These are phyloP conservation scores for Oncorhynchus gorbuscha DNA, from an alignment of 2,113 vertebrate genomes.

Conservation along the genomic window DNA sequence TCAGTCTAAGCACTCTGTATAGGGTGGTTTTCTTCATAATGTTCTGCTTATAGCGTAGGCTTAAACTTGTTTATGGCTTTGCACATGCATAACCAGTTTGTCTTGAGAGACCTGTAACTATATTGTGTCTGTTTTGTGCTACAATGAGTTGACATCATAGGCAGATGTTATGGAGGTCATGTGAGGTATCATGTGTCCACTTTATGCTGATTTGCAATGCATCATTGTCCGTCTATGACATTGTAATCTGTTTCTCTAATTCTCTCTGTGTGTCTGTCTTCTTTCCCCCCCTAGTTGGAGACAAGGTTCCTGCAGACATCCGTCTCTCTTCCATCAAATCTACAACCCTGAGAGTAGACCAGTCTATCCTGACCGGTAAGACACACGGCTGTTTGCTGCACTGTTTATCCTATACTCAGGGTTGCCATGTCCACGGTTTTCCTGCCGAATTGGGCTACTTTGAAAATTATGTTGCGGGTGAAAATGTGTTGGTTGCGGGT, in stretches of 20 bases:
- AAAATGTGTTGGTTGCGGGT: too few species aligned
- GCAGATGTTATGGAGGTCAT: not conserved
- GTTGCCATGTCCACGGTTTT: too few species aligned
- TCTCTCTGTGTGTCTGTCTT: conserved; percentile 14
- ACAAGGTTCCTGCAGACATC: conserved; percentile 98
- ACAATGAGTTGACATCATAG: not conserved
- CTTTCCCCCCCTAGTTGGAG: conserved; percentile 82
- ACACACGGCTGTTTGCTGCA: not conserved
- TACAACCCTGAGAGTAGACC: conserved; percentile 94
- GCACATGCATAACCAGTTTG: not conserved
- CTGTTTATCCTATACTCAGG: not conserved
- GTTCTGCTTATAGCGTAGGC: not conserved
- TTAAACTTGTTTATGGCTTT: not conserved
- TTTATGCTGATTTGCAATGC: not conserved
- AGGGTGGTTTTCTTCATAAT: not conserved
- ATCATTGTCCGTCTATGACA: not conserved
- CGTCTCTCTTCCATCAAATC: conserved; percentile 96
- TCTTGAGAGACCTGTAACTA: not conserved
- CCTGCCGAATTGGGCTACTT: too few species aligned
- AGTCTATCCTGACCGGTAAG: conserved; percentile 97
- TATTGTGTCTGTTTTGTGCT: too few species aligned
- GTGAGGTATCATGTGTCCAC: not conserved
- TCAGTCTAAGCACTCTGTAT: not conserved
- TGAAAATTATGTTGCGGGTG: too few species aligned
- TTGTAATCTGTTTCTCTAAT: conserved; percentile 13